Percentiles rank a stretch among this genome's conserved stretches.
Conservation (phyloP, 1,140 invertebrate species). For the Scaptomyza pallida region DNA sequence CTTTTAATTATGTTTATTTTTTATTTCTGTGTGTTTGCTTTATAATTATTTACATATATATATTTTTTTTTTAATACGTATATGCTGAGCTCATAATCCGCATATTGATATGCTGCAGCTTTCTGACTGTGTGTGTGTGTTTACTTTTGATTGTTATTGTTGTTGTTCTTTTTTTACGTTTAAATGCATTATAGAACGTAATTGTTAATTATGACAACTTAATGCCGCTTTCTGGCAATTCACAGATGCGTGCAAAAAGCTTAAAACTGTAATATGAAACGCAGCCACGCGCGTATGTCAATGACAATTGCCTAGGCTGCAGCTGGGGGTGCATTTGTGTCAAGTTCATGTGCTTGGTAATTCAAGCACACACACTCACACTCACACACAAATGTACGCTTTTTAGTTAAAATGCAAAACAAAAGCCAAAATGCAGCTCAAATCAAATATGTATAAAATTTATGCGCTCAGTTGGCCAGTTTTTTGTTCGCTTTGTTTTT, state of each 20-base stretch:
- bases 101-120: background rate
- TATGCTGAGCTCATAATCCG: slow-evolving; percentile 9
- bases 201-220: slow-evolving; percentile 50
- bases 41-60: slow-evolving; percentile 42
- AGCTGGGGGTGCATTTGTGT: slow-evolving; percentile 44
- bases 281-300: slow-evolving; percentile 9
- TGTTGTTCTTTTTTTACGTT: slow-evolving; percentile 10
- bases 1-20: background rate
- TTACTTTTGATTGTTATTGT: slow-evolving; percentile 60
- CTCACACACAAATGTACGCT: no score
- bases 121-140: slow-evolving; percentile 34
- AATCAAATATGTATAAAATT: slow-evolving; percentile 45
- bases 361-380: slow-evolving; percentile 31
- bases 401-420: slow-evolving; percentile 5
- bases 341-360: slow-evolving; percentile 66
- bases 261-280: slow-evolving; percentile 26
- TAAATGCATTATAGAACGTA: slow-evolving; percentile 30
- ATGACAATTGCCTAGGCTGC: slow-evolving; percentile 8
- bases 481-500: background rate
- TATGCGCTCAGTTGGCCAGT: background rate
- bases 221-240: slow-evolving; percentile 17
- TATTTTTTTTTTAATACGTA: slow-evolving; percentile 29
- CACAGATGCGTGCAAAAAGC: slow-evolving; percentile 33
- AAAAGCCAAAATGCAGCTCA: slow-evolving; percentile 33
- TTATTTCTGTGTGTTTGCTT: slow-evolving; percentile 12